Percentiles rank a stretch among this genome's conserved stretches.
phyloP scores from a whole-genome alignment of 2,797 vertebrate species.

The Anableps anableps region DNA sequence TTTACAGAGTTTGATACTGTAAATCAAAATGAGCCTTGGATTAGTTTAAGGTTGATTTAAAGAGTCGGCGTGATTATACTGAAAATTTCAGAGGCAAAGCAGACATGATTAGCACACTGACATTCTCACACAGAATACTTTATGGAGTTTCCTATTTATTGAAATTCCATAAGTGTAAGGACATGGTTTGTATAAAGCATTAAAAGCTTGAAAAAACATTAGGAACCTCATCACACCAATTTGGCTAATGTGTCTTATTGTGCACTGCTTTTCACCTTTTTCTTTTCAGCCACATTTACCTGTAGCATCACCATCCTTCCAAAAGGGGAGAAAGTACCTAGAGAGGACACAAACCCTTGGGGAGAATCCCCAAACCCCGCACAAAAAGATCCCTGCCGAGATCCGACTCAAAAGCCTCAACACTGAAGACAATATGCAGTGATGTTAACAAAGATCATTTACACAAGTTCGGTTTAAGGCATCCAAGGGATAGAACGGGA shows the following conservation, averaged over 20 bases:
- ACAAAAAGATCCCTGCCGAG: not conserved
- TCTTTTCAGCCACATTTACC: too few species aligned
- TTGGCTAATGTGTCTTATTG: too few species aligned
- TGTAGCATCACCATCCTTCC: not conserved
- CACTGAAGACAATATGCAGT: not conserved
- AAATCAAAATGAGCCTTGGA: constrained; percentile 37
- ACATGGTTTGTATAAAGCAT: constrained; percentile 5
- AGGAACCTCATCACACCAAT: too few species aligned
- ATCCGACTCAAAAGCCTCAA: too few species aligned
- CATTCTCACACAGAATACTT: constrained; percentile 17
- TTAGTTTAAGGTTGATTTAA: constrained; percentile 46
- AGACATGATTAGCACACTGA: constrained; percentile 32
- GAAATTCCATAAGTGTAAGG: constrained; percentile 2
- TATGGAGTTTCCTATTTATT: constrained; percentile 16
- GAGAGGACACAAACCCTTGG: not conserved
- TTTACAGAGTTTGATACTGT: constrained; percentile 20
- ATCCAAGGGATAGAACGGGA: not conserved
- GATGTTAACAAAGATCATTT: not conserved
- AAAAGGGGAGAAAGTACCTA: not conserved
- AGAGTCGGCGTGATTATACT: constrained; percentile 20
- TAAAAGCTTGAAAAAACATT: not conserved
- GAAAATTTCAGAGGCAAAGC: constrained; percentile 20
- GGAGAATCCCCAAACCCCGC: not conserved
- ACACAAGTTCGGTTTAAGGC: not conserved
- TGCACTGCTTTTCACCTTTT: too few species aligned